Conservation (phyloP, 2,113 vertebrate species). For the Plectropomus leopardus region DNA sequence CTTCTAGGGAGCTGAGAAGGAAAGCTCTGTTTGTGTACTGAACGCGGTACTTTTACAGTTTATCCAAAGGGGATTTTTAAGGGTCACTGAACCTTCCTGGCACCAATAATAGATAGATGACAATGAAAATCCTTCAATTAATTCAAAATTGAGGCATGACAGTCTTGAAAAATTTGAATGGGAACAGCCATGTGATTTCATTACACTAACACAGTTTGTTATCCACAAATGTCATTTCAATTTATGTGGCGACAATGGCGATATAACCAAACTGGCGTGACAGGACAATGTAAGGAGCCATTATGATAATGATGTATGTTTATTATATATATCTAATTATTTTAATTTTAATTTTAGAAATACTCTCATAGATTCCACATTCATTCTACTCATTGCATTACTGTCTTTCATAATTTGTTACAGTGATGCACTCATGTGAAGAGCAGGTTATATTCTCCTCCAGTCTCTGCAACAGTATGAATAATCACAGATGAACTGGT, state of each 20-base stretch:
- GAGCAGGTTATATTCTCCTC: background rate
- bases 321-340: conserved; percentile 11
- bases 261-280: background rate
- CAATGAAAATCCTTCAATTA: conserved; percentile 29
- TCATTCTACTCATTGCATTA: conserved; percentile 27
- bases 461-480: background rate
- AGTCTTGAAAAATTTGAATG: background rate
- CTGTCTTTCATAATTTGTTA: conserved; percentile 24
- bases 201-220: conserved; percentile 19
- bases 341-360: conserved; percentile 17
- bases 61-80: background rate
- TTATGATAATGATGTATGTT: conserved; percentile 28
- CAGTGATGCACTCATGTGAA: background rate
- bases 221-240: conserved; percentile 32
- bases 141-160: conserved; percentile 21
- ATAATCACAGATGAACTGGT: conserved; percentile 8
- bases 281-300: background rate
- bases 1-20: background rate
- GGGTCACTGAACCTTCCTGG: background rate
- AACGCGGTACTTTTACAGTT: background rate
- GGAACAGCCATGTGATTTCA: conserved; percentile 27
- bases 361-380: conserved; percentile 6
- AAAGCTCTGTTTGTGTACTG: background rate
- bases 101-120: background rate
- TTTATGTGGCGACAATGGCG: conserved; percentile 3